Percentiles rank a stretch among this genome's conserved stretches.
phyloP scores from a whole-genome alignment of 2,113 vertebrate species.

The Hyaena hyaena region DNA sequence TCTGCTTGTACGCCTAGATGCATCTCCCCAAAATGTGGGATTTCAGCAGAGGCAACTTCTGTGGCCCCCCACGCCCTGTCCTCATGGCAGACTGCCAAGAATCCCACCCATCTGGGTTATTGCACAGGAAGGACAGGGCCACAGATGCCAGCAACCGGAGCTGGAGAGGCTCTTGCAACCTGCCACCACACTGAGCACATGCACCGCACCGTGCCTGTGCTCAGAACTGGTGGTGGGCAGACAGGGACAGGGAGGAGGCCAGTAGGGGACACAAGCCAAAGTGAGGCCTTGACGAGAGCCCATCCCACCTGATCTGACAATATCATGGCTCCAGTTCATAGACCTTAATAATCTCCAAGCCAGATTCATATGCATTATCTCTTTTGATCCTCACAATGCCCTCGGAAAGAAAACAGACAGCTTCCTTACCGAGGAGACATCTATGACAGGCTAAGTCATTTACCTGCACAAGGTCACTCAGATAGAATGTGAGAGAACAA shows the following conservation, averaged over 20 bases:
- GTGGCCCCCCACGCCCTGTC: background rate
- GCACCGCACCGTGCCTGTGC: rapidly evolving
- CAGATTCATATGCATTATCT: background rate
- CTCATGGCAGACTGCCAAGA: background rate
- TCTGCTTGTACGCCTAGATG: background rate
- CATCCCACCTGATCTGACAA: background rate
- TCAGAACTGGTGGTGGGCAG: background rate
- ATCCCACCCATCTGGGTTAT: background rate
- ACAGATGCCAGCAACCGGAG: background rate
- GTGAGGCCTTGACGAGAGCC: background rate
- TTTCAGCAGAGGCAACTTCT: background rate
- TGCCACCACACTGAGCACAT: rapidly evolving
- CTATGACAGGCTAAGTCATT: background rate
- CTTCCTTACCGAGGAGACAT: background rate
- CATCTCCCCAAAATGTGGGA: background rate
- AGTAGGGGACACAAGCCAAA: background rate
- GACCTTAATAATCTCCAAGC: background rate
- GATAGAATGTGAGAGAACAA: background rate
- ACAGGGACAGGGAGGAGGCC: background rate
- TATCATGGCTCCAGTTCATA: background rate
- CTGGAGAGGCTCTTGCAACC: background rate
- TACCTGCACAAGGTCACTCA: background rate
- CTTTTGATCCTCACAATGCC: background rate
- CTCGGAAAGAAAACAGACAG: background rate
- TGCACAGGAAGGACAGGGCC: background rate